phyloP scores from a whole-genome alignment of 2,113 vertebrate genomes.

The Nansenia antarctica region DNA sequence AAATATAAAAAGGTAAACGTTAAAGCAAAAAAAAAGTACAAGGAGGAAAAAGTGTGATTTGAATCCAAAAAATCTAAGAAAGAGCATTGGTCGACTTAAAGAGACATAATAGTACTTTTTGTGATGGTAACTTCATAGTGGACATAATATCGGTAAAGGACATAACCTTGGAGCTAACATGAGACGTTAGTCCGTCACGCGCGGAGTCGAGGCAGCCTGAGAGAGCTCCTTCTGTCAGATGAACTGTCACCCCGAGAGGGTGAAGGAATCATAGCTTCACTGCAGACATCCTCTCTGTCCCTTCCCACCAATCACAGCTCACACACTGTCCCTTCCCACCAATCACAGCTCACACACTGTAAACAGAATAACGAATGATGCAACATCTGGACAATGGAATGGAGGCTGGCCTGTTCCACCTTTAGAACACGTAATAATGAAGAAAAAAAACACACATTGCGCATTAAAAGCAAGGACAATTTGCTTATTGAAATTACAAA shows the following conservation, averaged over 20 bases:
- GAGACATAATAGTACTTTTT: slow-evolving; percentile 9
- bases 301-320: too few relatives aligned
- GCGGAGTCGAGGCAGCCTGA: not conserved
- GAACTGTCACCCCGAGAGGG: not conserved
- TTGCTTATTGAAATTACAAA: slow-evolving; percentile 27
- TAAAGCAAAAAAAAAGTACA: slow-evolving; percentile 52
- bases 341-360: slow-evolving; percentile 21
- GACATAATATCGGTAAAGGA: slow-evolving; percentile 34
- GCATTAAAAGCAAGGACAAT: slow-evolving; percentile 19
- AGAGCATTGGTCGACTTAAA: slow-evolving; percentile 50
- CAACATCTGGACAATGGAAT: slow-evolving; percentile 45
- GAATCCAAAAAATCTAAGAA: slow-evolving; percentile 28
- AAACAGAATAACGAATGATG: slow-evolving; percentile 27
- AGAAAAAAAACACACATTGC: slow-evolving; percentile 10
- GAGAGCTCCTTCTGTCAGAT: slow-evolving; percentile 26
- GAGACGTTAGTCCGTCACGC: slow-evolving; percentile 31
- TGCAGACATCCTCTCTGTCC: slow-evolving; percentile 9
- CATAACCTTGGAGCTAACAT: slow-evolving; percentile 26
- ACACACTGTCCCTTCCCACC: too few relatives aligned
- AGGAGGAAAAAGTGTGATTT: slow-evolving; percentile 27
- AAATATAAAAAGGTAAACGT: slow-evolving; percentile 43
- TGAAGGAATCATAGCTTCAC: too few relatives aligned
- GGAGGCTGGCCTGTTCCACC: slow-evolving; percentile 9
- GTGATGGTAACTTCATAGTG: slow-evolving; percentile 17
- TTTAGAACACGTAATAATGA: slow-evolving; percentile 12